Conservation (phyloP, 2,113 vertebrate genomes). For the Mus spicilegus region DNA sequence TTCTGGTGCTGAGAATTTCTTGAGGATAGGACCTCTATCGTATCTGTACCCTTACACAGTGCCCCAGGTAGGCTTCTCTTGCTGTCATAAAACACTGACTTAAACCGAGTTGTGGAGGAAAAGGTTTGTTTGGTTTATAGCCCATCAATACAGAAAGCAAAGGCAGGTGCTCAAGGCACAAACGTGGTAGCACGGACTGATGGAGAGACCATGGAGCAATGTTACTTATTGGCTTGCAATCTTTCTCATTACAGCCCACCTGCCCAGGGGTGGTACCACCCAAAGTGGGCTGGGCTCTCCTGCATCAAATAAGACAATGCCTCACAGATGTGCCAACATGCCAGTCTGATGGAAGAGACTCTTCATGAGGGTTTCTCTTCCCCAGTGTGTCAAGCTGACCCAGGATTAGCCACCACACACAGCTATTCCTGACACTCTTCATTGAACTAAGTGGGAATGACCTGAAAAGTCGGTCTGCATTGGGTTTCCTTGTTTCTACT, state of each 20-base stretch:
- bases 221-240: not conserved
- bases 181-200: not conserved
- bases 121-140: not conserved
- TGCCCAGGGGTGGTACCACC: not conserved
- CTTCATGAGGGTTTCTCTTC: not conserved
- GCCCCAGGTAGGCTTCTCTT: not conserved
- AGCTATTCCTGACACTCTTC: not conserved
- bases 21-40: not conserved
- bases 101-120: not conserved
- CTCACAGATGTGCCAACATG: not conserved
- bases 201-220: not conserved
- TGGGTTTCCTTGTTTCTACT: not conserved
- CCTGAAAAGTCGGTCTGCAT: not conserved
- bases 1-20: not conserved
- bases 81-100: not conserved
- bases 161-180: not conserved
- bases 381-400: not conserved
- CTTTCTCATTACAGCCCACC: not conserved
- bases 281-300: not conserved
- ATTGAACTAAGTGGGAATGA: not conserved
- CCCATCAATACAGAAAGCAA: not conserved
- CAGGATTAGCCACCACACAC: not conserved
- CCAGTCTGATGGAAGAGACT: not conserved
- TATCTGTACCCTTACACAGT: not conserved
- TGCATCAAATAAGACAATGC: not conserved